Percentiles rank a stretch among this genome's conserved stretches.
phyloP scores from a whole-genome alignment of 92 coral and sea anemone genomes.

The Meandrina meandrites region DNA sequence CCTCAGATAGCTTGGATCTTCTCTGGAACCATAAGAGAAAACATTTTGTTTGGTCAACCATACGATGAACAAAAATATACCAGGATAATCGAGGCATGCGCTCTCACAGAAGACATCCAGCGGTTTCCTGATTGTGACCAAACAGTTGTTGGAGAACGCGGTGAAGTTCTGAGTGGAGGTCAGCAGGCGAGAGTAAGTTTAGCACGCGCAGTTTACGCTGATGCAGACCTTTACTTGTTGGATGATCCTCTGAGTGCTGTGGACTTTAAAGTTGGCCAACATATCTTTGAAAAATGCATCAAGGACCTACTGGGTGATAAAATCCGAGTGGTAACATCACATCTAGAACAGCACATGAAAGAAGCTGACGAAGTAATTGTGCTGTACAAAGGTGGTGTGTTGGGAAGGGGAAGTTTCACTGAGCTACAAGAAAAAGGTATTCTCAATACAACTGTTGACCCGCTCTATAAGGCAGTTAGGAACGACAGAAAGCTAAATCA shows the following conservation, averaged over 20 bases:
- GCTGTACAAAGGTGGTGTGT: constrained; percentile 6
- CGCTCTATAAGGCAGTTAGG: not conserved
- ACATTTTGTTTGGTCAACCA: constrained; percentile 22
- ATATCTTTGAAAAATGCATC: constrained; percentile 11
- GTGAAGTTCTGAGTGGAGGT: constrained; percentile 13
- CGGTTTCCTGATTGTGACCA: constrained; percentile 6
- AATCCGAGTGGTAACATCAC: not conserved
- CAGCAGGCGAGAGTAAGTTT: constrained; percentile 9
- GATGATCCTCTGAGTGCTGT: constrained; percentile 27
- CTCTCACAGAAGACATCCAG: constrained; percentile 6
- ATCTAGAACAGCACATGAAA: constrained; percentile 13
- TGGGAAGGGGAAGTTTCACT: not conserved
- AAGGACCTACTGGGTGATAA: not conserved
- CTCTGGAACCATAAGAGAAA: constrained; percentile 21
- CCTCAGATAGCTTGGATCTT: constrained; percentile 18
- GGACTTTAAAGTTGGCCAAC: not conserved
- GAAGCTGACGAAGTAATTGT: constrained; percentile 10
- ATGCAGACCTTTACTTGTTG: constrained; percentile 7
- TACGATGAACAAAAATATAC: not conserved
- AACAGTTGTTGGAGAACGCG: constrained; percentile 12
- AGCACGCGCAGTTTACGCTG: constrained; percentile 28
- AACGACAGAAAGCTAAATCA: not conserved
- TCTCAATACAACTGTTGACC: not conserved
- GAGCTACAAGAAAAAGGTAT: not conserved
- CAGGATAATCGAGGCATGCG: constrained; percentile 1